Conservation (phyloP, 2,113 vertebrate species). For the Globicephala melas region DNA sequence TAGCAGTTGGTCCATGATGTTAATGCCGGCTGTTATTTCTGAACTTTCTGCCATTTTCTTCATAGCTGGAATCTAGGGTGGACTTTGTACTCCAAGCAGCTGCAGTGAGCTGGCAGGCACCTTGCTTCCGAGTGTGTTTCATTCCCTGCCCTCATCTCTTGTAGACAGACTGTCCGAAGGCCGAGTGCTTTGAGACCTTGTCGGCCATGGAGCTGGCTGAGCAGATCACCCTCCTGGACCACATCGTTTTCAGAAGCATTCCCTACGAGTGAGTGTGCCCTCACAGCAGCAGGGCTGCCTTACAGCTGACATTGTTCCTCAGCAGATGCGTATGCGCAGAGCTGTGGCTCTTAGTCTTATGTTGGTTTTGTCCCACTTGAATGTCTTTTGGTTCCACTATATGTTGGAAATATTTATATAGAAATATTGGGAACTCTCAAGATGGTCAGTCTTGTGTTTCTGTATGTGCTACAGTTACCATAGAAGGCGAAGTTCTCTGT, state of each 20-base stretch:
- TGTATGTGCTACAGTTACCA: rapidly evolving
- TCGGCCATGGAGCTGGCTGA: slow-evolving; percentile 98
- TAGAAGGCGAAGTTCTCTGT: neutral
- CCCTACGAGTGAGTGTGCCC: slow-evolving; percentile 93
- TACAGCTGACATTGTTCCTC: neutral
- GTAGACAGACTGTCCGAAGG: slow-evolving; percentile 90
- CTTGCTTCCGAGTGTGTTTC: rapidly evolving
- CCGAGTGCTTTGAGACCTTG: slow-evolving; percentile 94
- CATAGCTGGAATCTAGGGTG: neutral
- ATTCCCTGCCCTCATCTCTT: slow-evolving; percentile 52
- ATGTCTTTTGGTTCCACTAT: neutral
- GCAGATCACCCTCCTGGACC: slow-evolving; percentile 97
- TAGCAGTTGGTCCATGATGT: too few species aligned
- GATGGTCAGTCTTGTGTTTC: neutral
- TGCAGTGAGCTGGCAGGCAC: rapidly evolving
- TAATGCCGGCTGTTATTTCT: neutral
- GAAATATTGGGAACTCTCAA: neutral
- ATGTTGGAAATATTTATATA: neutral
- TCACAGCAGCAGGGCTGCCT: rapidly evolving
- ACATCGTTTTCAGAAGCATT: slow-evolving; percentile 96
- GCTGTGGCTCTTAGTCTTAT: neutral
- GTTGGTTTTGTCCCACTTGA: neutral
- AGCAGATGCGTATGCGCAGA: neutral
- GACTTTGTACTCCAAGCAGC: rapidly evolving
- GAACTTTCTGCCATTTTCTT: neutral